phyloP scores from a whole-genome alignment of 1,140 invertebrate species.

The Drosophila paulistorum region DNA sequence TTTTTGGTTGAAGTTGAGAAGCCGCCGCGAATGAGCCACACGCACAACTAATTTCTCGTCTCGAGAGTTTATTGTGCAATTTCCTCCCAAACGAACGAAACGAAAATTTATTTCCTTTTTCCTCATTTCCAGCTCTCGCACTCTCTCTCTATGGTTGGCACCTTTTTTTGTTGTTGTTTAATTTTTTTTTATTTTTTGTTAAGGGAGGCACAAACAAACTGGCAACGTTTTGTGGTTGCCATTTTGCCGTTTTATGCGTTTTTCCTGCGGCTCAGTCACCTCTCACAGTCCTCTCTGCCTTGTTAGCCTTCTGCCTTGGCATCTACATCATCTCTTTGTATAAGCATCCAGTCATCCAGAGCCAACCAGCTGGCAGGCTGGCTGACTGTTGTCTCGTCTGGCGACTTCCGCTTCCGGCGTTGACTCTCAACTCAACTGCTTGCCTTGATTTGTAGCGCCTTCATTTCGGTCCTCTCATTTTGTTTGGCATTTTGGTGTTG shows the following conservation, averaged over 20 bases:
- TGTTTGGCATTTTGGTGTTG: slow-evolving; percentile 60
- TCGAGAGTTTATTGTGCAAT: slow-evolving; percentile 79
- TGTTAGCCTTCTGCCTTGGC: slow-evolving; percentile 42
- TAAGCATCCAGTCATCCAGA: background rate
- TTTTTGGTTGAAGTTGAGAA: slow-evolving; percentile 19
- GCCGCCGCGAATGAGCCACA: slow-evolving; percentile 50
- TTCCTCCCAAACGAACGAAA: slow-evolving; percentile 51
- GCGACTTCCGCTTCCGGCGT: slow-evolving; percentile 62
- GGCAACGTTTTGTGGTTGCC: slow-evolving; percentile 65
- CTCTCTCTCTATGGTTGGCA: slow-evolving; percentile 14
- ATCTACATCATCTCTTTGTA: slow-evolving; percentile 47
- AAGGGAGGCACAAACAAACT: slow-evolving; percentile 33
- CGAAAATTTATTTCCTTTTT: slow-evolving; percentile 54
- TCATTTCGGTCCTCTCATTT: slow-evolving; percentile 41
- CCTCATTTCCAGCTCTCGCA: slow-evolving; percentile 24
- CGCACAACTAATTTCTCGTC: slow-evolving; percentile 76
- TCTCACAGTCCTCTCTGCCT: slow-evolving; percentile 40
- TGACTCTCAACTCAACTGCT: slow-evolving; percentile 27
- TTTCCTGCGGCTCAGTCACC: slow-evolving; percentile 48
- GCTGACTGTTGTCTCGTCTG: slow-evolving; percentile 22
- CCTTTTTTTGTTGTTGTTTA: slow-evolving; percentile 10
- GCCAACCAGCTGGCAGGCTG: background rate
- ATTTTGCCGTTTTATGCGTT: slow-evolving; percentile 75
- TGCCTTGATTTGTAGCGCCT: slow-evolving; percentile 67
- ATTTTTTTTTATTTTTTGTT: background rate